phyloP scores from a whole-genome alignment of 2,113 vertebrate genomes.

The Phoenicopterus ruber region DNA sequence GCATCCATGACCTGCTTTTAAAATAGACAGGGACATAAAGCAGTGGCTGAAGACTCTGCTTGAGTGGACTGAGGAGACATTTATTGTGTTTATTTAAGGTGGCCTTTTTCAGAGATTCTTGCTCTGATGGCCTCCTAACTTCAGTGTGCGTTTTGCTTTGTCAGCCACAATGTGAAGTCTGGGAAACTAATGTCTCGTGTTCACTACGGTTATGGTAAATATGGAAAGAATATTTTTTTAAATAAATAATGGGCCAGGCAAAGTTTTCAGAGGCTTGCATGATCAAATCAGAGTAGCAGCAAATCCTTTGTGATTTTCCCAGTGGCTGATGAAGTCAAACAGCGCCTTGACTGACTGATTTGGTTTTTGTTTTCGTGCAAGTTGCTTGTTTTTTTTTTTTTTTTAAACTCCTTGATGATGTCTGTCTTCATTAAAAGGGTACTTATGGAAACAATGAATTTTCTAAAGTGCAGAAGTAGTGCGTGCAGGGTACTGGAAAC shows the following conservation, averaged over 20 bases:
- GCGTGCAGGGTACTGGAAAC: neutral
- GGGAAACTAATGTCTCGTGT: neutral
- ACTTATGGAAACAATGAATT: neutral
- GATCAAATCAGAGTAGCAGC: neutral
- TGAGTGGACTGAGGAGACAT: neutral
- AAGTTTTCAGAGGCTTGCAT: neutral
- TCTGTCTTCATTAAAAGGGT: neutral
- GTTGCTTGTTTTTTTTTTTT: neutral
- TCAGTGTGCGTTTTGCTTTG: constrained; percentile 12
- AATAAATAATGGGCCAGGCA: neutral
- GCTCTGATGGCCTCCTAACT: neutral
- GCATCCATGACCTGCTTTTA: constrained; percentile 38
- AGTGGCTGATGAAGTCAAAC: neutral
- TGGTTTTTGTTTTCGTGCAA: neutral
- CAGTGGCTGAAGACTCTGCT: neutral
- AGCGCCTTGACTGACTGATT: neutral
- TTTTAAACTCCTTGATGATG: neutral
- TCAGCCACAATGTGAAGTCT: constrained; percentile 1
- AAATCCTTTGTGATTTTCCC: neutral
- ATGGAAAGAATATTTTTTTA: neutral
- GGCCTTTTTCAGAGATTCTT: neutral
- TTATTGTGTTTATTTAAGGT: neutral
- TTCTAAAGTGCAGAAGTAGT: neutral
- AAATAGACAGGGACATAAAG: neutral
- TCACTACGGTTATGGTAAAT: neutral